A percentile compares a stretch with the other conserved stretches of the same genome.
Evolutionary conservation across 2,113 vertebrate species (phyloP).

Genomic region (Tenrec ecaudatus): DNA sequence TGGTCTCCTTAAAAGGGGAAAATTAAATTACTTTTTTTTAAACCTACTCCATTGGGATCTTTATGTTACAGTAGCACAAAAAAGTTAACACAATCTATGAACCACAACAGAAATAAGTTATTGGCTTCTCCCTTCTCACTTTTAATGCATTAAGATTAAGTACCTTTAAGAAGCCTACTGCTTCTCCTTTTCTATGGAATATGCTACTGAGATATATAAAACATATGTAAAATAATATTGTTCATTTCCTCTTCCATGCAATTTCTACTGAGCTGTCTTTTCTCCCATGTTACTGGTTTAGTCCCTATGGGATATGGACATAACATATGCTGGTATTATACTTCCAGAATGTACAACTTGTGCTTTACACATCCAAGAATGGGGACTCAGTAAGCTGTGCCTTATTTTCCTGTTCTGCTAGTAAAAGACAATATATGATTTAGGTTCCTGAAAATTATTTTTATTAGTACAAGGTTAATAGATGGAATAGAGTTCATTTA

Average conservation of each 20-base stretch:
- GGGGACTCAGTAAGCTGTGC: background rate
- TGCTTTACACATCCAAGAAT: conserved; percentile 52
- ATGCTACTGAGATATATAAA: conserved; percentile 55
- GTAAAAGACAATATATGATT: conserved; percentile 50
- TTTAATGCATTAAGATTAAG: background rate
- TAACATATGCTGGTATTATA: conserved; percentile 42
- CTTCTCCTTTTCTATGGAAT: conserved; percentile 48
- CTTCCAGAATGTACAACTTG: conserved; percentile 57
- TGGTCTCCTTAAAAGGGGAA: background rate
- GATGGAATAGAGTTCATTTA: background rate
- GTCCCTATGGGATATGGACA: background rate
- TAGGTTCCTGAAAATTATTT: conserved; percentile 45
- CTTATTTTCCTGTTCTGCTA: conserved; percentile 36
- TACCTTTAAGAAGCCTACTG: background rate
- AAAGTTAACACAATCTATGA: background rate
- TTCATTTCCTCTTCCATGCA: conserved; percentile 42
- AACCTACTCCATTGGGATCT: background rate
- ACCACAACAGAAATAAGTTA: background rate
- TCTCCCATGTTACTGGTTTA: background rate
- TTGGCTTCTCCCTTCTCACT: background rate
- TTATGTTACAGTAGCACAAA: background rate
- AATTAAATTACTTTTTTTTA: background rate
- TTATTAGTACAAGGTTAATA: conserved; percentile 16
- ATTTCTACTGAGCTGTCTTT: conserved; percentile 30
- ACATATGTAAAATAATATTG: conserved; percentile 51